Percentiles rank a stretch among this genome's conserved stretches.
Conservation (phyloP, 2,888 invertebrate genomes). For the Sarcophaga carnaria region DNA sequence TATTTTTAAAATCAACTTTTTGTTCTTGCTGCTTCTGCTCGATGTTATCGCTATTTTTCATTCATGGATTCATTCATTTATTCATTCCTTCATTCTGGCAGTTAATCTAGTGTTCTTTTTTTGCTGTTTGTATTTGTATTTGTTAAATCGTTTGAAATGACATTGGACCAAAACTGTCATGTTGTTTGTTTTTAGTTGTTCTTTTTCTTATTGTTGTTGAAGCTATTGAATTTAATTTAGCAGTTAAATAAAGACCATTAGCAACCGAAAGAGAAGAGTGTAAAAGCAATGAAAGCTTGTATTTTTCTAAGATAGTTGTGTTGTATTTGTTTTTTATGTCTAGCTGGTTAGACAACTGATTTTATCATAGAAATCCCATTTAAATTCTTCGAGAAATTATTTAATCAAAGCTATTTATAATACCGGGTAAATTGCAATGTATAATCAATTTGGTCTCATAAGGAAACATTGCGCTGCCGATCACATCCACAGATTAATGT, state of each 20-base stretch:
- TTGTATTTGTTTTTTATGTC: too few species aligned
- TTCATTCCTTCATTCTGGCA: neutral
- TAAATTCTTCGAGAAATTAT: too few species aligned
- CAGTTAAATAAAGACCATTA: neutral
- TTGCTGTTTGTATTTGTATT: slow-evolving; percentile 35
- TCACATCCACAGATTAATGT: too few species aligned
- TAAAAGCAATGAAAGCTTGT: too few species aligned
- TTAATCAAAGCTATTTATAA: too few species aligned
- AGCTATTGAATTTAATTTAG: slow-evolving; percentile 46
- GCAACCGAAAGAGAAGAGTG: neutral
- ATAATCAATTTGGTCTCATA: too few species aligned
- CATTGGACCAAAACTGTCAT: slow-evolving; percentile 58
- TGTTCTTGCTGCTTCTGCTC: slow-evolving; percentile 2
- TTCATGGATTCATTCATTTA: neutral
- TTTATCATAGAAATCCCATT: too few species aligned
- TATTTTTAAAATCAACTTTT: slow-evolving; percentile 1
- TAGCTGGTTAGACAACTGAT: too few species aligned
- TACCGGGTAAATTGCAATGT: too few species aligned
- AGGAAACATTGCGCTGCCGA: too few species aligned
- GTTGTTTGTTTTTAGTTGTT: slow-evolving; percentile 14
- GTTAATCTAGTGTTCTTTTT: neutral
- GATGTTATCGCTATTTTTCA: neutral
- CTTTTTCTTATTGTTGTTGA: slow-evolving; percentile 17
- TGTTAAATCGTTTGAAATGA: slow-evolving; percentile 63
- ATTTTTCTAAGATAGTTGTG: too few species aligned